Conservation (phyloP, 2,888 invertebrate species). For the Cotesia congregata region DNA sequence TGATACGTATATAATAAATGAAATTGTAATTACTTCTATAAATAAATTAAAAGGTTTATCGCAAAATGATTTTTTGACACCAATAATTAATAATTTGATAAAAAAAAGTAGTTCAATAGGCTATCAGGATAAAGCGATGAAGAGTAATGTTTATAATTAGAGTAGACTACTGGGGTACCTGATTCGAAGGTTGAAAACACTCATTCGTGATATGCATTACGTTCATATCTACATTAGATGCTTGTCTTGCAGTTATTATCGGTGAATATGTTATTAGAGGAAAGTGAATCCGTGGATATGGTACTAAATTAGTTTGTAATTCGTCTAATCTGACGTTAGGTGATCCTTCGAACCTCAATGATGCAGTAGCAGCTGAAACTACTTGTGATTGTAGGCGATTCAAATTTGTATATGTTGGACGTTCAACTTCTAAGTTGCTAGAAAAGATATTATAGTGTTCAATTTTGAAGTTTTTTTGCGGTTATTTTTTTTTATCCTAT, state of each 20-base stretch:
- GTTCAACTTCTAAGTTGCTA: slow-evolving; percentile 79
- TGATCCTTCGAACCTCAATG: slow-evolving; percentile 79
- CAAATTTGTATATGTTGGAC: slow-evolving; percentile 89
- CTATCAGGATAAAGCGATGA: too few relatives aligned
- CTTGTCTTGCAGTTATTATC: slow-evolving; percentile 76
- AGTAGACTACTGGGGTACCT: slow-evolving; percentile 48
- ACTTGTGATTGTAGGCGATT: slow-evolving; percentile 85
- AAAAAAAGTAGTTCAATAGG: too few relatives aligned
- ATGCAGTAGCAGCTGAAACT: slow-evolving; percentile 79
- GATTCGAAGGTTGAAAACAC: slow-evolving; percentile 85
- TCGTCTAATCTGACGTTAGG: slow-evolving; percentile 80
- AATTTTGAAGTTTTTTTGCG: background rate
- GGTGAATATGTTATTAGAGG: slow-evolving; percentile 85
- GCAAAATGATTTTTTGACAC: too few relatives aligned
- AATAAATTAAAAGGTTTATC: too few relatives aligned
- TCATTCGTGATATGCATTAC: slow-evolving; percentile 82
- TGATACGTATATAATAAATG: too few relatives aligned
- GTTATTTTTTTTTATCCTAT: too few relatives aligned
- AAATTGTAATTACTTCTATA: too few relatives aligned
- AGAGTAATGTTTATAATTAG: too few relatives aligned
- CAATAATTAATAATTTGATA: too few relatives aligned
- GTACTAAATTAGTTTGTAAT: slow-evolving; percentile 86
- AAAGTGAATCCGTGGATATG: slow-evolving; percentile 90
- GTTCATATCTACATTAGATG: slow-evolving; percentile 76
- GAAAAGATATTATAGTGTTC: slow-evolving; percentile 1